phyloP scores from a whole-genome alignment of 2,113 vertebrate species.

The Rynchops niger region DNA sequence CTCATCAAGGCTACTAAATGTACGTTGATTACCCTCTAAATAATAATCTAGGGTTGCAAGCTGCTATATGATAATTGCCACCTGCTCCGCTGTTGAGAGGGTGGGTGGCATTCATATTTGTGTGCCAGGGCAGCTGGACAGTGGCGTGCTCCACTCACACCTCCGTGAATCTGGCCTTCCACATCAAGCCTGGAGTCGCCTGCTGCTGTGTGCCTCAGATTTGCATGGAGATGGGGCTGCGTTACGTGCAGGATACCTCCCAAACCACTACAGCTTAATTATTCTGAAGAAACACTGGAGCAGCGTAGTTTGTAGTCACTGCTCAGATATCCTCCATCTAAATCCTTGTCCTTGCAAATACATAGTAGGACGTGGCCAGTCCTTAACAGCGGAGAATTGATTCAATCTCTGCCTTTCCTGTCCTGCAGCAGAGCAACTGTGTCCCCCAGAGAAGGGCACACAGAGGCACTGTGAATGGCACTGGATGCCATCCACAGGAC shows the following conservation, averaged over 20 bases:
- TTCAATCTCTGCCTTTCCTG: neutral
- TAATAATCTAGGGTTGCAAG: neutral
- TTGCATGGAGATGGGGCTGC: neutral
- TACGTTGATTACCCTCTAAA: neutral
- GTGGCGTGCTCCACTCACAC: neutral
- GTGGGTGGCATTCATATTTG: neutral
- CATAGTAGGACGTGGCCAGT: neutral
- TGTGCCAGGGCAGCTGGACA: neutral
- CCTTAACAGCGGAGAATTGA: neutral
- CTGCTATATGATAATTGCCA: neutral
- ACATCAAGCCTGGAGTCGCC: neutral
- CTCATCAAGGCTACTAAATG: neutral
- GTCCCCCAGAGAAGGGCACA: neutral
- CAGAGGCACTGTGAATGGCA: neutral
- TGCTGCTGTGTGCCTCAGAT: neutral
- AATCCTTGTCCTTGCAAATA: neutral
- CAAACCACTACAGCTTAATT: neutral
- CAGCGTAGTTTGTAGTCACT: neutral
- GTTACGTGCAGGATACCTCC: neutral
- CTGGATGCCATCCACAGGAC: neutral
- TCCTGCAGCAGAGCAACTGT: neutral
- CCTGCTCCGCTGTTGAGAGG: neutral
- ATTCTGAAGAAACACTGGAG: neutral
- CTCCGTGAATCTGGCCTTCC: neutral
- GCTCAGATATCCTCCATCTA: neutral